Conservation (phyloP, 1,140 invertebrate genomes). For the Magallana angulata region DNA sequence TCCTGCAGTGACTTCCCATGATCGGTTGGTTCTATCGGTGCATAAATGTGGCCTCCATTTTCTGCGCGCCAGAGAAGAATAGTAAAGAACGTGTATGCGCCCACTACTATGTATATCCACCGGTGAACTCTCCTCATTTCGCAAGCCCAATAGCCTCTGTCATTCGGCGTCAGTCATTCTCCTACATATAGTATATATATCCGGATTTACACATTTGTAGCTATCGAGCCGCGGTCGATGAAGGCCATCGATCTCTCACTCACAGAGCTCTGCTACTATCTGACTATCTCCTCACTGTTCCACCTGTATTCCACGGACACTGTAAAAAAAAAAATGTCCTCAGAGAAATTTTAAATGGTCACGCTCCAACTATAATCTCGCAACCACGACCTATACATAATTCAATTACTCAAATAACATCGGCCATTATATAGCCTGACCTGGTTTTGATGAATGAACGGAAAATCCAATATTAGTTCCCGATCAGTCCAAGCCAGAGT, state of each 20-base stretch:
- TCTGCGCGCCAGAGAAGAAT: neutral
- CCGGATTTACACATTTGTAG: neutral
- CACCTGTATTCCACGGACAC: neutral
- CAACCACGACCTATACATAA: neutral
- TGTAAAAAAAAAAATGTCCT: neutral
- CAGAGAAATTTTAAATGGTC: neutral
- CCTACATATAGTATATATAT: neutral
- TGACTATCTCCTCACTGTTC: neutral
- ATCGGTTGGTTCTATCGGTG: neutral
- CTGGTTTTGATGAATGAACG: constrained; percentile 1
- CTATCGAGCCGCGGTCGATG: constrained; percentile 1
- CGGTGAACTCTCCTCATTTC: constrained; percentile 19
- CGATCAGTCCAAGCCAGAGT: neutral
- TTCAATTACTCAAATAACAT: neutral
- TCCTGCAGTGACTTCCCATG: neutral
- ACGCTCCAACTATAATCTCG: neutral
- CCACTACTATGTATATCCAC: constrained; percentile 10
- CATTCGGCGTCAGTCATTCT: neutral
- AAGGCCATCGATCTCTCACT: neutral
- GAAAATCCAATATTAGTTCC: constrained; percentile 22
- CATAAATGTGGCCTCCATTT: neutral
- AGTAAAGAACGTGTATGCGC: neutral
- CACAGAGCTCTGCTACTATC: neutral
- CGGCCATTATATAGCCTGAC: neutral
- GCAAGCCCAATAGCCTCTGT: neutral